Evolutionary conservation across 2,888 invertebrate genomes (phyloP).

Genomic region (Ichneumoninae sp.): DNA sequence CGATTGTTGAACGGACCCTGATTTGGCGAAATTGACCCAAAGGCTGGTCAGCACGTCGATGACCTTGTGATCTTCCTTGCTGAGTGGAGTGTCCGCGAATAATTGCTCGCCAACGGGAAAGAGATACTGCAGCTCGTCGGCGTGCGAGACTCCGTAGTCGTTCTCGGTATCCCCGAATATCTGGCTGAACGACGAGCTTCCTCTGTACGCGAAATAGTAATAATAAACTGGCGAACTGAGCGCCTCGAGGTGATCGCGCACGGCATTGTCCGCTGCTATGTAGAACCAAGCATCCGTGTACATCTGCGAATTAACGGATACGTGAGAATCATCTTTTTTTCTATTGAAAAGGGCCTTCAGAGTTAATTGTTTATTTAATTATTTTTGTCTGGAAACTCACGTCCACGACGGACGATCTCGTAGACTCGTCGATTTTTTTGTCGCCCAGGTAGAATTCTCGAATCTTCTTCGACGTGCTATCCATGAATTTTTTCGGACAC

Average conservation of each 20-base stretch:
- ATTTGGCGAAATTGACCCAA: constrained; percentile 92
- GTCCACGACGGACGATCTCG: constrained; percentile 86
- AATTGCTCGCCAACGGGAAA: constrained; percentile 88
- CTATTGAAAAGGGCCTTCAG: background rate
- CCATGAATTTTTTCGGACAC: constrained; percentile 79
- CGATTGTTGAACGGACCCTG: constrained; percentile 85
- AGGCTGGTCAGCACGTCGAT: constrained; percentile 87
- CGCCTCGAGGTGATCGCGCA: constrained; percentile 85
- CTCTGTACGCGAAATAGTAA: constrained; percentile 89
- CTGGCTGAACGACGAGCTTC: constrained; percentile 88
- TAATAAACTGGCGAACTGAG: constrained; percentile 86
- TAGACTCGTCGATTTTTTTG: constrained; percentile 83
- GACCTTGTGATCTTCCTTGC: constrained; percentile 86
- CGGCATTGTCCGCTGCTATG: constrained; percentile 87
- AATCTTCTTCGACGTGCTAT: constrained; percentile 85
- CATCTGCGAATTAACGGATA: constrained; percentile 84
- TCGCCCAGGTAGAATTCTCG: constrained; percentile 87
- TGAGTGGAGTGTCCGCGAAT: constrained; percentile 86
- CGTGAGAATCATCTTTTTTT: background rate
- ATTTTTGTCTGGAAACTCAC: constrained; percentile 83
- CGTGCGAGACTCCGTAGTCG: constrained; percentile 92
- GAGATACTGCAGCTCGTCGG: constrained; percentile 92
- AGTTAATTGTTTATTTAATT: background rate
- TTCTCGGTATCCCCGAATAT: constrained; percentile 88
- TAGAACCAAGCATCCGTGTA: constrained; percentile 90